Evolutionary conservation across 2,113 vertebrate genomes (phyloP), one percentile per base, ranked within the genome.

Genomic region (Plotosus lineatus): DNA sequence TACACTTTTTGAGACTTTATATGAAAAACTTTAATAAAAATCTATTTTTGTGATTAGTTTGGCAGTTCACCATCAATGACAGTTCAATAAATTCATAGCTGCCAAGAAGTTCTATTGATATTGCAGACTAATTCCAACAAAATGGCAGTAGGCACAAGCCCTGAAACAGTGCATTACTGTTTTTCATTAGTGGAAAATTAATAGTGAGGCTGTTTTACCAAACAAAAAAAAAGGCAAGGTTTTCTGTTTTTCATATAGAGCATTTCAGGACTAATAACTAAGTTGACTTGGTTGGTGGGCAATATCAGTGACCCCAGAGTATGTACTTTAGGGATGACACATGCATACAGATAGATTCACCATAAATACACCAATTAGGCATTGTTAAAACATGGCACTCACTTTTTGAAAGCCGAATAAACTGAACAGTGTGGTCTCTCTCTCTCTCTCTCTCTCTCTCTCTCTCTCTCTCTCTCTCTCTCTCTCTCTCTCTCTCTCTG

Each of bases 161-260:
- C 17, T 77, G 74, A 50, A 82, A 76, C 51, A 19, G 40, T 76
- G n/a, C 63, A 42, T 75, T 23, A 15, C n/a, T 63, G 11, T 78
- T 69, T 66, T 50, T n/a, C 44, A 19, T 12, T n/a, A 60, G 38
- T 73, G 73, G 69, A 60, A 40, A 26, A 69, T 79, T 33, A 85
- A 65, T 55, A 61, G 60, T 75, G 17, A 33, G 28, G 66, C 44
- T 58, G 10, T 46, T 38, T 40, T 72, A 44, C 53, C 61, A 26
- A 46, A 28, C 31, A 71, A 44, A 61, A 61, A 38, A 72, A 44
- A 76, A 38, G 33, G 44, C 38, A 6, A 38, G 14, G 33, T 10
- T 23, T 40, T 23, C 71, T 50, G 10, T 36, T 31, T 48, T 17
- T 36, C 31, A 2, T 51, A 9, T 19, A 38, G 19, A 40, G 15